phyloP scores from a whole-genome alignment of 2,888 invertebrate species.

The Synanthedon formicaeformis region DNA sequence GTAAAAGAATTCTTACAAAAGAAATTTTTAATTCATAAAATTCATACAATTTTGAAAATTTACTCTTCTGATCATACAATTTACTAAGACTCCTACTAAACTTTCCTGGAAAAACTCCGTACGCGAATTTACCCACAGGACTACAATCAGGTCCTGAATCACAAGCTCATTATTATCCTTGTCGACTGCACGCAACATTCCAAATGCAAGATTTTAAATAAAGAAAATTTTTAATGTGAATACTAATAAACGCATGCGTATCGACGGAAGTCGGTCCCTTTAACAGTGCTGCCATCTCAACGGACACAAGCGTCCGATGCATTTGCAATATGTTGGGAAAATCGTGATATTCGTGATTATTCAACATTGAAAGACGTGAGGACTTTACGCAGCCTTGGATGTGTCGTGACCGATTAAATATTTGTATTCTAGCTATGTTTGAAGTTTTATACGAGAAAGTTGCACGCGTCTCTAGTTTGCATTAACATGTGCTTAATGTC shows the following conservation, averaged over 20 bases:
- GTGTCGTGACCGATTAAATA: slow-evolving; percentile 26
- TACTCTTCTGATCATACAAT: too few relatives aligned
- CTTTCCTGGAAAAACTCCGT: too few relatives aligned
- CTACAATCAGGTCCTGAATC: too few relatives aligned
- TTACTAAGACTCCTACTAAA: too few relatives aligned
- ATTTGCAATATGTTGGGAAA: slow-evolving; percentile 30
- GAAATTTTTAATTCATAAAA: too few relatives aligned
- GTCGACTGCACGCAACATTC: too few relatives aligned
- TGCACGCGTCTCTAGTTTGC: neutral
- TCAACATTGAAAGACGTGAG: slow-evolving; percentile 22
- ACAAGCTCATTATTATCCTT: too few relatives aligned
- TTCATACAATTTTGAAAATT: too few relatives aligned
- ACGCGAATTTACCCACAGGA: too few relatives aligned
- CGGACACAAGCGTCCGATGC: slow-evolving; percentile 18
- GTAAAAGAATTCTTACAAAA: too few relatives aligned
- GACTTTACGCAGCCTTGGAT: slow-evolving; percentile 44
- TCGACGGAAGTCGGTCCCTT: slow-evolving; percentile 59
- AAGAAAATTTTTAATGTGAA: slow-evolving; percentile 9
- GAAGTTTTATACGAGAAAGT: neutral
- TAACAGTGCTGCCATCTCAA: slow-evolving; percentile 20
- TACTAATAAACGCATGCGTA: slow-evolving; percentile 17
- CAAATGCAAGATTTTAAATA: neutral
- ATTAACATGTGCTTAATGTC: neutral
- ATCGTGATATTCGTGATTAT: slow-evolving; percentile 20
- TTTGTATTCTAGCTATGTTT: slow-evolving; percentile 23